Evolutionary conservation across 2,113 vertebrate genomes (phyloP), one percentile per base, ranked within the genome.

Genomic region (Sarotherodon lohbergeri): DNA sequence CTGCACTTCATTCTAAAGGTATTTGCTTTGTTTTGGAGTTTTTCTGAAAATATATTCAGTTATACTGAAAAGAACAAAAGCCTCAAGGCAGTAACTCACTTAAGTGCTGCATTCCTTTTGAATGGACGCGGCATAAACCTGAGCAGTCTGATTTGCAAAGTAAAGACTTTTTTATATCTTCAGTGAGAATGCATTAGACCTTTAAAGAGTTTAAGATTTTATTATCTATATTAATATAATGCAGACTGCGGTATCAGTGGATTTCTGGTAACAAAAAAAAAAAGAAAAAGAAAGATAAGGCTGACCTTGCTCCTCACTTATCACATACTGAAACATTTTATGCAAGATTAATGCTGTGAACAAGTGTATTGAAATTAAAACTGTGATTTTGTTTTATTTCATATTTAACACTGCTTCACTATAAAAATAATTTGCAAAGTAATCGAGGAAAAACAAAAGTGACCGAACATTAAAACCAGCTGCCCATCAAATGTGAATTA

Each of bases 401-500:
- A 73, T 73, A 46, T 73, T 46, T 73, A 16, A 73, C 39, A 73
- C 22, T 27, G 66, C 8, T 73, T 43, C 7, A 73, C 39, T 73
- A 16, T 22, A 22, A 68, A 39, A 66, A 39, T 7, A 5, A 39
- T 39, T 66, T 66, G 34, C 34, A 66, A 76, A 48, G 14, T 50
- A 76, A 78, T 32, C 3, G 6, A 3, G 24, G 16, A 78, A 19
- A 50, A 76, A 50, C 6, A 50, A 50, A 50, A 50, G 16, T 29
- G 14, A 50, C 24, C 1, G 3, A 76, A 50, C 24, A 32, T 43
- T 41, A 76, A 78, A 78, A 19, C 43, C 24, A 78, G 43, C 43
- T 78, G 24, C 32, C 71, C 71, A 78, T 48, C 73, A 91, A 82
- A 83, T 89, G 63, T 85, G 76, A 90, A 90, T 80, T 86, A 83